Base-by-base conservation (phyloP, 2,113 vertebrate genomes). In the Vimba vimba region DNA sequence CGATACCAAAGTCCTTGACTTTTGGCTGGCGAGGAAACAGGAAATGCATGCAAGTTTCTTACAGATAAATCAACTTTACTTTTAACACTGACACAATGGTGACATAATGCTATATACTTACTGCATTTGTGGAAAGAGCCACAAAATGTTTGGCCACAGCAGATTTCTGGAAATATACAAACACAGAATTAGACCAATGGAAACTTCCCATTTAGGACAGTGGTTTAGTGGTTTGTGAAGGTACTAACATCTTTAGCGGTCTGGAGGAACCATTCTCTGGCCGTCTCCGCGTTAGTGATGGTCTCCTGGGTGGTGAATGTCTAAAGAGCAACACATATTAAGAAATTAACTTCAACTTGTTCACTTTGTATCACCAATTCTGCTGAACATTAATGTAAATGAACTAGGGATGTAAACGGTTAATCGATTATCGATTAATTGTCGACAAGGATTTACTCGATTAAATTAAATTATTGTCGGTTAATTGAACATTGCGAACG, bases 221-320 rank as follows among this genome's bases (percentile, higher is more conserved):
- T 69, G n/a, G n/a, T 19, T 10, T 1, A 55, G 17, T 2, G 17
- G 17, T 39, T 71, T 19, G 27, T 30, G 57, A 52, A 36, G 4
- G 8, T 59, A 79, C 98, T 97, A 91, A 99, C 98, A 43, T 98
- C 95, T 0, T 94, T 96, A 57, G 98, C 97, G 0, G 94, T 87
- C 74, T 64, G 55, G 2, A 99, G 92, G 92, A 99, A 96, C 98
- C 98, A 99, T 33, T 99, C 98, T 85, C 95, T 97, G 13, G 97
- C 98, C 0, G 98, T 98, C 91, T 98, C 97, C 0, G 98, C 98
- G 0, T 99, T 99, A 2, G 98, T 99, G 93, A 99, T 99, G 19
- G 98, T 99, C 93, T 99, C 98, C 89, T 99, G 98, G 0, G 98
- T 99, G 86, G 98, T 99, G 81, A 99, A 99, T 1, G 98, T 99